A percentile compares a stretch with the other conserved stretches of the same genome.
These are phyloP conservation scores for Nyctibius grandis DNA, from an alignment of 2,797 vertebrate species.

Conservation along the genomic window DNA sequence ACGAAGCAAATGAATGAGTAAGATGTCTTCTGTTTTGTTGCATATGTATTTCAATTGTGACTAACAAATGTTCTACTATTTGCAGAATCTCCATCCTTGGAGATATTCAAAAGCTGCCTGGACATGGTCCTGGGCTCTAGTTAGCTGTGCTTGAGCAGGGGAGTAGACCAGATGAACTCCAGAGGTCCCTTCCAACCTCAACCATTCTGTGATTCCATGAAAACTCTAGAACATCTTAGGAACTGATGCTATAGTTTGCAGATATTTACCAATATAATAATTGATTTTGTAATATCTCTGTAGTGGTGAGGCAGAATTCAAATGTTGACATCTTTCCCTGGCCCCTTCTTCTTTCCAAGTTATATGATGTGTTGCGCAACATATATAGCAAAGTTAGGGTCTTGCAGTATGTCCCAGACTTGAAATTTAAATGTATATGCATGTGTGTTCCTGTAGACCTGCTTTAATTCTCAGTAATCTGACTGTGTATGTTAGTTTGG, in stretches of 20 bases:
- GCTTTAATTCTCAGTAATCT: background rate
- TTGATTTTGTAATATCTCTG: background rate
- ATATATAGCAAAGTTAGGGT: background rate
- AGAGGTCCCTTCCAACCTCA: too few species aligned
- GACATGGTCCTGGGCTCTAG: background rate
- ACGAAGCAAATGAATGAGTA: background rate
- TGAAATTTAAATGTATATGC: background rate
- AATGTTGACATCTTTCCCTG: background rate
- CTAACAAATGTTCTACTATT: background rate
- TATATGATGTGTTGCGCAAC: rapidly evolving
- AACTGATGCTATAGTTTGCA: background rate
- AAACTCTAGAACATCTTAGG: background rate
- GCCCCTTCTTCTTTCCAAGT: background rate
- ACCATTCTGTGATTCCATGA: background rate
- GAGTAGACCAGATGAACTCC: background rate
- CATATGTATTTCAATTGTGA: background rate
- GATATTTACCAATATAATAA: background rate
- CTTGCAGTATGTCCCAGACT: background rate
- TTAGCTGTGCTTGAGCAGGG: background rate
- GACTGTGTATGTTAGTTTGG: background rate
- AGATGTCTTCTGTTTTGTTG: background rate
- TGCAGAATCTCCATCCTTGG: background rate
- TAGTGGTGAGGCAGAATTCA: background rate
- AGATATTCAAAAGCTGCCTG: background rate
- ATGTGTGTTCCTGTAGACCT: background rate